These are phyloP conservation scores for Caenorhabditis elegans DNA, from an alignment of 1,140 invertebrate genomes.

Conservation along the genomic window DNA sequence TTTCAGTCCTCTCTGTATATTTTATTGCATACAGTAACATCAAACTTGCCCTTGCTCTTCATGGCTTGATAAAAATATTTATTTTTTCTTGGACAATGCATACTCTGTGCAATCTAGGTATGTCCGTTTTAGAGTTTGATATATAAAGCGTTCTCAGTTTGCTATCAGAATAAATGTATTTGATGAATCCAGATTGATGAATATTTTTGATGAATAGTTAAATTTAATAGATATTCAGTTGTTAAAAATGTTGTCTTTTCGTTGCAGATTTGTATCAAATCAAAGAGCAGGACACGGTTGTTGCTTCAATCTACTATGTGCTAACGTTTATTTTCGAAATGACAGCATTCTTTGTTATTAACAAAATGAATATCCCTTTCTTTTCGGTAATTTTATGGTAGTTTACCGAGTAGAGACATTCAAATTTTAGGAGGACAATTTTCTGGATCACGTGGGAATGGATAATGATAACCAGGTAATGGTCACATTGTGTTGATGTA, in stretches of 20 bases:
- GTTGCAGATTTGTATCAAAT: conserved; percentile 1
- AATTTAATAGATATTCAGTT: too few species aligned
- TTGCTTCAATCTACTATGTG: neutral
- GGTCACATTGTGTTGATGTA: too few species aligned
- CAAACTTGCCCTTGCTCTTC: neutral
- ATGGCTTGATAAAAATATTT: neutral
- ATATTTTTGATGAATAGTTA: too few species aligned
- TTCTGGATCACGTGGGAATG: neutral
- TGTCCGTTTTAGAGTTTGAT: too few species aligned
- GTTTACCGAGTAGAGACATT: too few species aligned
- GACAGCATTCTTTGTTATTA: neutral
- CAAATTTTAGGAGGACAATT: neutral
- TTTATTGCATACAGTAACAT: conserved; percentile 6
- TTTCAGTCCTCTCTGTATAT: neutral
- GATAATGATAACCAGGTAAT: too few species aligned
- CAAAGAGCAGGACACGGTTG: neutral
- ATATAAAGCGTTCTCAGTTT: too few species aligned
- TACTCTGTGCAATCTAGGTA: neutral
- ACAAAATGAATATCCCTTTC: conserved; percentile 6
- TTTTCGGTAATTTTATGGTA: neutral
- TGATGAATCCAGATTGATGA: too few species aligned
- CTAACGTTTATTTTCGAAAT: neutral
- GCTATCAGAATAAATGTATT: too few species aligned
- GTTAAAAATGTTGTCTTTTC: too few species aligned
- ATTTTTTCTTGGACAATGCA: neutral